Percentiles rank a stretch among this genome's conserved stretches.
Conservation (phyloP, 2,113 vertebrate genomes). For the Perccottus glenii region DNA sequence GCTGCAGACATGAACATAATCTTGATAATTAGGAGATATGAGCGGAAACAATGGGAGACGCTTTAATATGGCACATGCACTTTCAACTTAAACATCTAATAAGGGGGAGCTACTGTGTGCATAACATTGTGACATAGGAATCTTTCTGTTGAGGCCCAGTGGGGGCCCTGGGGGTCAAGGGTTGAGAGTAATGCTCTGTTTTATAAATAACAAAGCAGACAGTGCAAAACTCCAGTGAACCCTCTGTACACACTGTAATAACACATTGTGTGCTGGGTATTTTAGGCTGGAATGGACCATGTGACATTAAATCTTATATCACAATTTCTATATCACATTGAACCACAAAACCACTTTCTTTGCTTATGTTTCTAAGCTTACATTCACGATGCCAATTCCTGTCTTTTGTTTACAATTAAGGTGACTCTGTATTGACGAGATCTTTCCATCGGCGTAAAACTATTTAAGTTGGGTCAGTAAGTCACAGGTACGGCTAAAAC, state of each 20-base stretch:
- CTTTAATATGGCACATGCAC: slow-evolving; percentile 47
- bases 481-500: no score
- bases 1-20: slow-evolving; percentile 37
- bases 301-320: no score
- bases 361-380: no score
- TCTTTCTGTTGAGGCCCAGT: slow-evolving; percentile 26
- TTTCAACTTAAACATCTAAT: slow-evolving; percentile 67
- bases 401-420: no score
- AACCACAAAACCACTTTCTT: no score
- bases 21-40: slow-evolving; percentile 63
- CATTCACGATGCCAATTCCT: no score
- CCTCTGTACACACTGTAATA: not conserved
- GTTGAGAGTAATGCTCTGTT: slow-evolving; percentile 40
- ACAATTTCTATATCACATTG: not conserved
- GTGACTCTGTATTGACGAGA: no score
- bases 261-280: not conserved
- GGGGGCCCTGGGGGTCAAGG: slow-evolving; percentile 27
- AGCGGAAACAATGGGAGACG: slow-evolving; percentile 43
- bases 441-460: no score
- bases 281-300: not conserved
- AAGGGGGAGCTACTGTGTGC: slow-evolving; percentile 47
- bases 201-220: slow-evolving; percentile 37
- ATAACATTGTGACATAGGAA: slow-evolving; percentile 45
- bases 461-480: no score
- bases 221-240: not conserved